These are phyloP conservation scores for Holcopasites calliopsidis DNA, from an alignment of 1,140 invertebrate genomes.

Conservation along the genomic window DNA sequence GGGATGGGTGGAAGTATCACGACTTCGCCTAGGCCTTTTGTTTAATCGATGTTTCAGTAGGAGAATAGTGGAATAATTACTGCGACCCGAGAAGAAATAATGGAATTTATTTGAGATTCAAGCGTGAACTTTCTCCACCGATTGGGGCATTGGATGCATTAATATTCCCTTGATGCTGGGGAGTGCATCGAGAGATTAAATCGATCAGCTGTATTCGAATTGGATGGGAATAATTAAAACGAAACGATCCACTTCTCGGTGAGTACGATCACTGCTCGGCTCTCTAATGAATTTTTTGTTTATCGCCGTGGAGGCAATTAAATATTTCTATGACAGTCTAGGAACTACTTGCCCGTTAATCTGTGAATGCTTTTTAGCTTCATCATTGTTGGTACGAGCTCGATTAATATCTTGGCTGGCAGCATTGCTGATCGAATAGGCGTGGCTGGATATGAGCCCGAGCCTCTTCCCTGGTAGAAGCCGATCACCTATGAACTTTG, in stretches of 20 bases:
- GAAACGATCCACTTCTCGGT: not conserved
- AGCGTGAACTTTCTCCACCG: not conserved
- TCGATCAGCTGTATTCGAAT: not conserved
- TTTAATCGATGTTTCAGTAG: not conserved
- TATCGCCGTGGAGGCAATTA: not conserved
- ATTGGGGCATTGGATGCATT: not conserved
- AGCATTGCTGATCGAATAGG: constrained; percentile 51
- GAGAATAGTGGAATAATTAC: constrained; percentile 5
- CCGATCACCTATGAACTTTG: constrained; percentile 55
- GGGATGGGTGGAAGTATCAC: not conserved
- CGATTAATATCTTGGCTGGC: constrained; percentile 55
- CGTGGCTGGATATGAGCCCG: constrained; percentile 29
- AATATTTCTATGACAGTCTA: too few relatives aligned
- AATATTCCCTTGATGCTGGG: not conserved
- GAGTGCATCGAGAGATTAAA: too few relatives aligned
- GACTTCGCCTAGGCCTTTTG: not conserved
- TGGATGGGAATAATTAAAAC: constrained; percentile 5
- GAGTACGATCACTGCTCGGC: not conserved
- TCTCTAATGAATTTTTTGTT: constrained; percentile 22
- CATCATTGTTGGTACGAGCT: constrained; percentile 43
- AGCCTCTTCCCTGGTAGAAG: constrained; percentile 26
- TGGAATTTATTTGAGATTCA: constrained; percentile 7
- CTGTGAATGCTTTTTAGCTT: constrained; percentile 35
- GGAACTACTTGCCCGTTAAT: constrained; percentile 19
- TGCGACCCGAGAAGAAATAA: not conserved